Percentiles rank a stretch among this genome's conserved stretches.
phyloP scores from a whole-genome alignment of 1,140 invertebrate genomes.

The Philotrypesis tridentata region DNA sequence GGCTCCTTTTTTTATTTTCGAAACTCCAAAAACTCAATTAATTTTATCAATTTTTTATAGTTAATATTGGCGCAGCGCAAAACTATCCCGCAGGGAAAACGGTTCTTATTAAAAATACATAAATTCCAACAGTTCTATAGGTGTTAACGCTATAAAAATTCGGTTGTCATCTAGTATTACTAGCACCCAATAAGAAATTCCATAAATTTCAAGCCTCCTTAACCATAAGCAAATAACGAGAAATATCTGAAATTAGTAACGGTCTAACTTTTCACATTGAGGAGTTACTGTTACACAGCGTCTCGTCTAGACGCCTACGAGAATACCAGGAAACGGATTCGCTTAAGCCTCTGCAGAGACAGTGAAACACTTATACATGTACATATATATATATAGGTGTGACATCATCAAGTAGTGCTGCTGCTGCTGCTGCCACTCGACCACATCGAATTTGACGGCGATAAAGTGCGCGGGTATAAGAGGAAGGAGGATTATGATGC shows the following conservation, averaged over 20 bases:
- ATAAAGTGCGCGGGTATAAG: neutral
- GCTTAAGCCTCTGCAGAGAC: neutral
- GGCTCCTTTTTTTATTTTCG: no score
- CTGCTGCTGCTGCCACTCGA: slow-evolving; percentile 11
- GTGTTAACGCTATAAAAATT: neutral
- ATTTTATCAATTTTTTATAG: no score
- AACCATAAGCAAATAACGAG: neutral
- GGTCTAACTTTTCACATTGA: neutral
- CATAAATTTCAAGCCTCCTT: neutral
- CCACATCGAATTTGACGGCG: neutral
- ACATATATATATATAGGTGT: no score
- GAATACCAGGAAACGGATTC: neutral
- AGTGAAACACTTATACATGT: neutral
- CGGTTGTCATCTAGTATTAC: neutral
- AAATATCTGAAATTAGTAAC: neutral
- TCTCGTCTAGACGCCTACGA: neutral
- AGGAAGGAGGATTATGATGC: slow-evolving; percentile 21
- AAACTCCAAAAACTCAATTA: no score
- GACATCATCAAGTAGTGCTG: neutral
- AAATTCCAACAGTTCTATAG: neutral
- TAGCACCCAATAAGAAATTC: neutral
- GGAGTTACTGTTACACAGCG: neutral
- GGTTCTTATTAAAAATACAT: neutral
- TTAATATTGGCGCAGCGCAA: no score
- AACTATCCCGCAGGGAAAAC: no score